phyloP scores from a whole-genome alignment of 2,113 vertebrate species.

The Dicrurus megarhynchus region DNA sequence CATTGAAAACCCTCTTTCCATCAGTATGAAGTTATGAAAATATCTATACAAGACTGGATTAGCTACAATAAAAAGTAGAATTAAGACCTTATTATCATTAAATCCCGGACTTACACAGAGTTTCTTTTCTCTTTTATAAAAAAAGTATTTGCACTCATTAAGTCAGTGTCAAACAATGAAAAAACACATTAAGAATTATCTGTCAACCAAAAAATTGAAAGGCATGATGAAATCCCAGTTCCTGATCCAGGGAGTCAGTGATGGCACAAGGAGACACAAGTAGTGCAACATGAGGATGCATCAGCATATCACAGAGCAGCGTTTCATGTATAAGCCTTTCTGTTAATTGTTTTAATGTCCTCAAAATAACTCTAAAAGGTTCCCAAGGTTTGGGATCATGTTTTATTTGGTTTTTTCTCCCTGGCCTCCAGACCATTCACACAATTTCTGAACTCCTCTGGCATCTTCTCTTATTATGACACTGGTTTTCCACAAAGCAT shows the following conservation, averaged over 20 bases:
- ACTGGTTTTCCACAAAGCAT: background rate
- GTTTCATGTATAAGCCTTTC: background rate
- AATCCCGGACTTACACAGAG: background rate
- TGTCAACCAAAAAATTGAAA: background rate
- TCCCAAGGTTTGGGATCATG: background rate
- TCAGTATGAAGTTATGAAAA: background rate
- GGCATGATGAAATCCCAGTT: background rate
- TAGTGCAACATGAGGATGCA: background rate
- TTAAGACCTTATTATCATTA: background rate
- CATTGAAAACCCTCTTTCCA: background rate
- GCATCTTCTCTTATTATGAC: background rate
- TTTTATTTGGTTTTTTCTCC: background rate
- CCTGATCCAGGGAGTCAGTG: background rate
- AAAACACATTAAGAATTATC: background rate
- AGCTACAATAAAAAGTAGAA: background rate
- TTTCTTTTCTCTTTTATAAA: background rate
- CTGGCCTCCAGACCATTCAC: background rate
- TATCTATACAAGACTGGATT: background rate
- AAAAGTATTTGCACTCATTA: background rate
- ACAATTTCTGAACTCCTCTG: background rate
- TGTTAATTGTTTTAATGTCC: background rate
- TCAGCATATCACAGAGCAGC: rapidly evolving
- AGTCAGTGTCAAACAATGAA: background rate
- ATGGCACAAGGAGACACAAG: background rate
- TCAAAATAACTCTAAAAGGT: background rate